Base-by-base conservation (phyloP, 2,888 invertebrate genomes). In the Cyclophora punctaria region DNA sequence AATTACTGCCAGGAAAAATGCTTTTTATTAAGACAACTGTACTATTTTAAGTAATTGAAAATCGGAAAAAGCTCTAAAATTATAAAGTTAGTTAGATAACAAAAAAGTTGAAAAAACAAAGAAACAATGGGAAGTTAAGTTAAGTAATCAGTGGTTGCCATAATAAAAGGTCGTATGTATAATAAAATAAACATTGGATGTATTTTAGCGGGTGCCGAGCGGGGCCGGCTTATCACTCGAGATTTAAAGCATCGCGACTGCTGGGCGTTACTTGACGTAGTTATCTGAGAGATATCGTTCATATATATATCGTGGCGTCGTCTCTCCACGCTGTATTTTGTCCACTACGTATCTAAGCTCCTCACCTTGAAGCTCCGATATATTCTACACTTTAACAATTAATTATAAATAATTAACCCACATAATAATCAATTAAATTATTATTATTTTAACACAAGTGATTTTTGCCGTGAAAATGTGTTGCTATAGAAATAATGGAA, bases 241-340 rank as follows among this genome's bases (percentile, higher is more conserved):
- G 80, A 85, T 83, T 83, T 76, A 76, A 80, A 73, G 70, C 76
- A 80, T 78, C 80, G 71, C 75, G 75, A 73, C 81, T 78, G 77
- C 83, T 76, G 86, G 85, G 83, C 85, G 85, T 83, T 83, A 71
- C 82, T 85, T 88, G 88, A 88, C 88, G 88, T 87, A 85, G 83
- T 70, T 80, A 78, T 73, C 70, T 69, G 80, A 80, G 69, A 75
- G 86, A 80, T 88, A 87, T 71, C 79, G 78, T 73, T 68, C 81
- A 75, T 80, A 87, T 88, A 87, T 82, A 88, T 85, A 86, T 74
- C 78, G 83, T 80, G 20, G 4, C 77, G 81, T 74, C 76, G 80
- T 73, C 69, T 66, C 68, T 66, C 73, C 71, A 60, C 75, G 69
- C 75, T 73, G 80, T 86, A 87, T 87, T 86, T 80, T 75, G 80